Base-by-base conservation (phyloP, 1,140 invertebrate species). In the Temnothorax nylanderi region DNA sequence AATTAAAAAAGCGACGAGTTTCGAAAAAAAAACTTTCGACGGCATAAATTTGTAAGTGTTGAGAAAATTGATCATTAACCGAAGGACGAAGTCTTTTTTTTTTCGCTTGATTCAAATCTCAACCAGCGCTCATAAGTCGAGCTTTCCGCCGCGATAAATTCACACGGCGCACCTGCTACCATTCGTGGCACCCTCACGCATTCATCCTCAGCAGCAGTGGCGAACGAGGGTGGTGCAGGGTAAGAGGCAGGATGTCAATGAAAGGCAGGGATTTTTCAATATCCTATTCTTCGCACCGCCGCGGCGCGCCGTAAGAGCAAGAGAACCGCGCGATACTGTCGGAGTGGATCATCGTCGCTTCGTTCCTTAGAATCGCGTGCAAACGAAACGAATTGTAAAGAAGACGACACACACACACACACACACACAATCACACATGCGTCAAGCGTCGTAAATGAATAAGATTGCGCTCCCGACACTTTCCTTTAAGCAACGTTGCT, bases 211-310 rank as follows among this genome's bases (percentile, higher is more conserved):
- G 75, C 44, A 60, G 47, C 65, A 47, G 65, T 56, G 69, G 71
- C 62, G 71, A 60, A 76, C 64, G 69, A 47, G 21, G 60, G 71
- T 13, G 51, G 54, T 11, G 74, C 47, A 49, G 74, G 21, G 71
- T 54, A n/a, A 74, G 80, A 71, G 82, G 75, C 41, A 85, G 84
- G 69, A 80, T 85, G 87, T 90, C 87, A 90, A 89, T 88, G 88
- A 89, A 91, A 92, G 88, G 18, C 90, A 71, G 91, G 87, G 90
- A 92, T 93, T 93, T 93, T 93, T 93, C 92, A 93, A 92, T 92
- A 92, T 92, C 82, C 89, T 82, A 91, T 92, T 92, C 90, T 90
- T 87, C 84, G 54, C 64, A 13, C 44, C 49, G 54, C 75, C 26
- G 26, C 26, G 0, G 26, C 26, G 26, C 26, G 26, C 26, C 69